Evolutionary conservation across 2,113 vertebrate species (phyloP).

Genomic region (Malurus cyaneus): DNA sequence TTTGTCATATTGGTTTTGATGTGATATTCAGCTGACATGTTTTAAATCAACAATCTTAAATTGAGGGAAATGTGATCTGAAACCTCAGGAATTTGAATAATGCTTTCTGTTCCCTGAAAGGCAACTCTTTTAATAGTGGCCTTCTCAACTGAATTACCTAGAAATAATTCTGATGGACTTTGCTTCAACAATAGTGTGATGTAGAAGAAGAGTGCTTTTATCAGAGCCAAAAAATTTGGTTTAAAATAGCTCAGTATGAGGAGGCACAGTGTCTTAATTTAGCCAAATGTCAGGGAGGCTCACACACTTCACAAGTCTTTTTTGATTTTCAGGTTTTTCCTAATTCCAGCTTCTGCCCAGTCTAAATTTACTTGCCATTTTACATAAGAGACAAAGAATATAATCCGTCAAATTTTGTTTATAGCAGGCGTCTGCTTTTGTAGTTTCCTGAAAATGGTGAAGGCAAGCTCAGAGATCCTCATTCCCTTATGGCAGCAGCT

Average conservation of each 20-base stretch:
- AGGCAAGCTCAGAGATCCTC: background rate
- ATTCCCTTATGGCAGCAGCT: accelerated
- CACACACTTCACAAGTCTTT: background rate
- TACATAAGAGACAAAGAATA: background rate
- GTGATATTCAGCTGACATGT: background rate
- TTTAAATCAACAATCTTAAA: background rate
- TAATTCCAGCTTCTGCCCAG: background rate
- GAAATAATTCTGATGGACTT: background rate
- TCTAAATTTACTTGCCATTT: background rate
- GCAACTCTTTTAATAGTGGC: background rate
- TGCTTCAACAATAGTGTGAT: background rate
- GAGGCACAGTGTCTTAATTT: background rate
- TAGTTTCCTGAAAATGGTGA: background rate
- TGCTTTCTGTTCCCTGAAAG: background rate
- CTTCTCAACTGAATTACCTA: background rate
- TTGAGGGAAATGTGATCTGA: background rate
- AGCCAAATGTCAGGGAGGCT: slow-evolving; percentile 5
- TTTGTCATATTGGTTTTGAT: slow-evolving; percentile 11
- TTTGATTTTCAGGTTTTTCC: slow-evolving; percentile 17
- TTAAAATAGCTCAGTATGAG: slow-evolving; percentile 23
- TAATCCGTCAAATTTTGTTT: background rate
- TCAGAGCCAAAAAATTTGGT: background rate
- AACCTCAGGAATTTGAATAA: background rate
- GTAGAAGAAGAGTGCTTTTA: background rate
- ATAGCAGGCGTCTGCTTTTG: background rate